These are phyloP conservation scores for Lutjanus erythropterus DNA, from an alignment of 2,113 vertebrate species.

Conservation along the genomic window DNA sequence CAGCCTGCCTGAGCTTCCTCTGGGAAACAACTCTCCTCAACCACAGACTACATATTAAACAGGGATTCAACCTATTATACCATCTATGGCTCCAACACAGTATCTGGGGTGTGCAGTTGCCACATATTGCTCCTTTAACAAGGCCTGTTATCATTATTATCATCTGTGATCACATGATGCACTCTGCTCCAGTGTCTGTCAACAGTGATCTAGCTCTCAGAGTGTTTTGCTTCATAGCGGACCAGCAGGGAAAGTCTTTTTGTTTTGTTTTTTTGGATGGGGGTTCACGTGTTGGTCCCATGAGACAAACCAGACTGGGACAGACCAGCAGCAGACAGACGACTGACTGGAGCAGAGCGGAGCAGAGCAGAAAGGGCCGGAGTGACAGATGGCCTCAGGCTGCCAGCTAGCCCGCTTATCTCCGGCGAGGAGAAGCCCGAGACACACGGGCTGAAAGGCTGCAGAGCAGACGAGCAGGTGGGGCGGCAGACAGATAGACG, in stretches of 20 bases:
- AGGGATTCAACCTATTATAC: no score
- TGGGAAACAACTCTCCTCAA: no score
- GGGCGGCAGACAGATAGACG: conserved; percentile 63
- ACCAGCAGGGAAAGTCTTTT: conserved; percentile 38
- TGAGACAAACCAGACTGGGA: conserved; percentile 57
- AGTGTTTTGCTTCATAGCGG: background rate
- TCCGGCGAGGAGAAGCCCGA: conserved; percentile 61
- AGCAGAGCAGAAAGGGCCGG: conserved; percentile 49
- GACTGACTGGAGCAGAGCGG: conserved; percentile 58
- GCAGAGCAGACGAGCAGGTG: conserved; percentile 69
- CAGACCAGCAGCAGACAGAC: conserved; percentile 62
- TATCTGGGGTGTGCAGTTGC: no score
- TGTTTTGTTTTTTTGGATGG: conserved; percentile 5
- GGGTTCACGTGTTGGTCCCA: conserved; percentile 50
- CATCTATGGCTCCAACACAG: no score
- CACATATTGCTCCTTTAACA: no score
- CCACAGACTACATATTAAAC: no score
- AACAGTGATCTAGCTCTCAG: background rate
- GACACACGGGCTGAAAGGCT: conserved; percentile 62
- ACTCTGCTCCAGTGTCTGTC: background rate
- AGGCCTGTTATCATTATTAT: conserved; percentile 8
- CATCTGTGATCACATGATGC: background rate
- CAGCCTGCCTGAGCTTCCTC: no score
- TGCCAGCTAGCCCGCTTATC: conserved; percentile 77
- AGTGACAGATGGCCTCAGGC: conserved; percentile 79